Percentiles rank a stretch among this genome's conserved stretches.
Evolutionary conservation across 2,888 invertebrate genomes (phyloP).

Genomic region (Leptarthrus brevirostris): DNA sequence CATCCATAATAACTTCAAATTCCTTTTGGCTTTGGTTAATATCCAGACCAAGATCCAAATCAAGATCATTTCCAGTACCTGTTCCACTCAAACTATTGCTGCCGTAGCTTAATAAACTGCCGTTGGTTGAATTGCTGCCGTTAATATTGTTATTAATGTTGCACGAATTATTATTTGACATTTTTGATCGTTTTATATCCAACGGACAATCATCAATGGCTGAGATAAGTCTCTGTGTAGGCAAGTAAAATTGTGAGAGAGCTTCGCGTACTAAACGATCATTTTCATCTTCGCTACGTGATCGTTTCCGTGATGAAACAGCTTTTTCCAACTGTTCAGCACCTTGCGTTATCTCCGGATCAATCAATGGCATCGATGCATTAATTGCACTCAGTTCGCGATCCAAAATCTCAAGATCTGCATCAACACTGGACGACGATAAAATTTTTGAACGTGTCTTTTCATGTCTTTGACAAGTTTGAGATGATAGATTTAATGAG

Average conservation of each 20-base stretch:
- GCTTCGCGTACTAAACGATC: constrained; percentile 78
- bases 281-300: constrained; percentile 72
- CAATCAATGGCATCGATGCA: constrained; percentile 67
- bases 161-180: constrained; percentile 29
- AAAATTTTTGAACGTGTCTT: constrained; percentile 32
- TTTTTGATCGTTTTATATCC: constrained; percentile 58
- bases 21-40: constrained; percentile 67
- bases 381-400: constrained; percentile 67
- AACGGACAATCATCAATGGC: constrained; percentile 74
- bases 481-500: constrained; percentile 20
- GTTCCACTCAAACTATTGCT: constrained; percentile 7
- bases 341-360: constrained; percentile 67
- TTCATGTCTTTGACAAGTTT: constrained; percentile 31
- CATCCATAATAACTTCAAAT: constrained; percentile 68
- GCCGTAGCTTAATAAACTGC: background rate
- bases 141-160: constrained; percentile 33
- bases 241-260: constrained; percentile 78
- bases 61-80: constrained; percentile 52
- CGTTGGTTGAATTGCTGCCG: constrained; percentile 42
- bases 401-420: constrained; percentile 67
- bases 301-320: constrained; percentile 65
- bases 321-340: constrained; percentile 66
- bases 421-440: constrained; percentile 60
- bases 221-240: constrained; percentile 76
- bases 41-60: constrained; percentile 64